Evolutionary conservation across 2,797 vertebrate genomes (phyloP), one percentile per base, ranked within the genome.

Genomic region (Steatocranus sp.): DNA sequence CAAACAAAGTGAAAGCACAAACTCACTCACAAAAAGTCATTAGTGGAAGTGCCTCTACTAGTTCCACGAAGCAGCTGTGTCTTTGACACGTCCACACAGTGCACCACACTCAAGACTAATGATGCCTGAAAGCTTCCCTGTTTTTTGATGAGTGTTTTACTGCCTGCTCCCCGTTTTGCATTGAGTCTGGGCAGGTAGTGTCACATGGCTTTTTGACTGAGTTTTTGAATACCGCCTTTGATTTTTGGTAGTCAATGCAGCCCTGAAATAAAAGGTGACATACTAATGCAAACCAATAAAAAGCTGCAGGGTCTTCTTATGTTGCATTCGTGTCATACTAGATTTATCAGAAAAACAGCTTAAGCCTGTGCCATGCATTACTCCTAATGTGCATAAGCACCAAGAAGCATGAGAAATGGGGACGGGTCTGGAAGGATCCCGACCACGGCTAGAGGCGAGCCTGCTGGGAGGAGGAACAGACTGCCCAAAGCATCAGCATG

Each of bases 141-240:
- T 86, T 90, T 91, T 94, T 92, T 95, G 89, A 94, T 93, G 90
- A 93, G 89, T 83, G 79, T 85, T 90, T 14, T 75, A 78, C 84
- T 74, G 83, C 80, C 53, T 32, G 63, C 10, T 4, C 9, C 58
- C 81, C 70, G 85, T 89, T 93, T 91, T 90, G 86, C 89, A 88
- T 85, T 86, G 84, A 83, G 86, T 89, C 87, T 74, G 81, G 85
- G 86, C 89, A 93, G 93, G 92, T 93, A 88, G 89, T 77, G 78
- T 88, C 86, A 83, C 76, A 87, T 91, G 92, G 88, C 90, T 92
- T 93, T 92, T 92, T 90, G 91, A 87, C 83, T 86, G 81, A 91
- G 86, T 85, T 88, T 82, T 78, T 87, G 88, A 81, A 78, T 58
- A 82, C 78, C 14, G 75, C 89, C 93, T 95, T 94, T 94, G 93